Base-by-base conservation (phyloP, 2,797 vertebrate species). In the Malurus splendens region DNA sequence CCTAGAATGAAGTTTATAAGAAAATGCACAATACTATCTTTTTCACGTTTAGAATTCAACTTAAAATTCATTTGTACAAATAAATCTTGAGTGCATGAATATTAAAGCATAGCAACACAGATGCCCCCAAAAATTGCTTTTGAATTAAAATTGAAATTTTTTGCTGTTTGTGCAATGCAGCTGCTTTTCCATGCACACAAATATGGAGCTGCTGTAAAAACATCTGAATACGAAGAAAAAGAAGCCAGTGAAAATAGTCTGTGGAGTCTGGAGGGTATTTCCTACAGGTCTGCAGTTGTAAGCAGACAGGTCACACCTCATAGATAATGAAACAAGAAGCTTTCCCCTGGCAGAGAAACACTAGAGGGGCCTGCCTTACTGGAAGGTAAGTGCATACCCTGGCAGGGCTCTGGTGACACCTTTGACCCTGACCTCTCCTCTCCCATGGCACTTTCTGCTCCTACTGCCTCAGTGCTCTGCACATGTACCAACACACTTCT, bases 31-130 rank as follows among this genome's bases (percentile, higher is more conserved):
- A 74, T 67, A 86, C 25, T n/a, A 76, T 56, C n/a, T 83, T 93
- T 83, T 81, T 67, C 62, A 78, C 6, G 6, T 47, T 91, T 81
- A 71, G 71, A 87, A 87, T 76, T 78, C 1, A 14, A 68, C 60
- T 73, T 86, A 44, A 90, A 89, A 93, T 71, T 76, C 8, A 56
- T 87, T 81, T 79, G 23, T 85, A 79, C 33, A 24, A 82, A 82
- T 64, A 84, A 67, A 45, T 19, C 60, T 73, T 25, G 42, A 59
- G 15, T 14, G 33, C 17, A 38, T 55, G 44, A 78, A 47, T 72
- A 73, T 54, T 64, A 64, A 86, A 87, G 67, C 44, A 67, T 24
- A 2, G 5, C 67, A 89, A 67, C 50, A 84, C 39, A 70, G 59
- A 72, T 79, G 27, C 32, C 52, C 66, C 52, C 47, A 9, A 67